Conservation (phyloP, 92 coral and sea anemone species). For the Chrysogorgia sp. region DNA sequence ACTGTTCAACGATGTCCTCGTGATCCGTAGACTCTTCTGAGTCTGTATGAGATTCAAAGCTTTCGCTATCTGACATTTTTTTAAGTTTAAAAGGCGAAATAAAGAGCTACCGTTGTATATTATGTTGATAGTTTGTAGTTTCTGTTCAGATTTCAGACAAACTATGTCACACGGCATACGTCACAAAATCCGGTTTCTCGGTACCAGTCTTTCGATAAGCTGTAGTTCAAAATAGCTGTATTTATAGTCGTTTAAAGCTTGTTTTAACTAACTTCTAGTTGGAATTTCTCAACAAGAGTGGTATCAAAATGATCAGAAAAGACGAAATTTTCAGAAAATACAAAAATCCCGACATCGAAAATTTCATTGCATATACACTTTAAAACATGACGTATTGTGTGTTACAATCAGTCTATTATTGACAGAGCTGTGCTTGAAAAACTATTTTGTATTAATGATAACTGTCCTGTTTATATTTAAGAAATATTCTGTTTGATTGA, state of each 20-base stretch:
- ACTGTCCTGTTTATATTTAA: no score
- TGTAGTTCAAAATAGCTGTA: not conserved
- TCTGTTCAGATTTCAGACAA: not conserved
- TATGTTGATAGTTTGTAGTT: not conserved
- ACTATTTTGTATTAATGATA: no score
- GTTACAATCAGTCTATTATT: no score
- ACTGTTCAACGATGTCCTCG: slow-evolving; percentile 28
- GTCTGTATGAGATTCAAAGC: slow-evolving; percentile 17
- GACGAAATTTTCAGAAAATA: not conserved
- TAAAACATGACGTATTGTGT: not conserved
- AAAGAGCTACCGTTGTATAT: not conserved
- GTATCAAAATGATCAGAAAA: not conserved
- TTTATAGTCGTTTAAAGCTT: not conserved
- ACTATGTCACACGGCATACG: slow-evolving; percentile 41
- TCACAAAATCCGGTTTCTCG: slow-evolving; percentile 4
- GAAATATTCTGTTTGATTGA: no score
- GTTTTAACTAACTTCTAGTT: not conserved
- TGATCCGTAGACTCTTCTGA: slow-evolving; percentile 22
- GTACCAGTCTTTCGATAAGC: slow-evolving; percentile 32
- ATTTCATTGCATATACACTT: slow-evolving; percentile 25
- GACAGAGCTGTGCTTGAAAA: no score
- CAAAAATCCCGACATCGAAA: not conserved
- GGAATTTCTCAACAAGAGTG: not conserved
- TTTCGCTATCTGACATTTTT: slow-evolving; percentile 31
- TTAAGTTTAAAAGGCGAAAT: not conserved